Base-by-base conservation (phyloP, 2,797 vertebrate species). In the Melanotaenia pygmaea region DNA sequence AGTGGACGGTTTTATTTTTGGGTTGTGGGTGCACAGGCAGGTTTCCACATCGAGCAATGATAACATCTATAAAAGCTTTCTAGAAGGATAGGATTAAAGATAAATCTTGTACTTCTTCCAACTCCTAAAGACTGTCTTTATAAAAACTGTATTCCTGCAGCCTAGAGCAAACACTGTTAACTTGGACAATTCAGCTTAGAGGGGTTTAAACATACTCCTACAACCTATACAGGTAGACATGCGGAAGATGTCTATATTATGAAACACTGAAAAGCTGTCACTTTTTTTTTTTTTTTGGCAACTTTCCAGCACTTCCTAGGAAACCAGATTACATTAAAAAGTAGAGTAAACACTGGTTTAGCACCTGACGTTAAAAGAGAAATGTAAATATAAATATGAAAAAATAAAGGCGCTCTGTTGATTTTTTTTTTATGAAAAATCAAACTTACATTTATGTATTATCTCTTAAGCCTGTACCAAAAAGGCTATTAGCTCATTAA, bases 41-140 rank as follows among this genome's bases (percentile, higher is more conserved):
- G 62, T 76, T 73, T 81, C 79, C 69, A 76, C 65, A 74, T 3
- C 3, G 67, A 45, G 71, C 80, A 79, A 76, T 57, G 80, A 68
- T 73, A 24, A 74, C 71, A 74, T 76, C 47, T 22, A 22, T 22
- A 11, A 38, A 38, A 38, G 37, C 37, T 38, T 38, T 38, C 37
- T 38, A 12, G 37, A 38, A 13, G 11, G 37, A 38, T 38, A 12
- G 11, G 9, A 38, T 38, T 38, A 38, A 38, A 38, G 37, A 35
- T 35, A 35, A 43, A 43, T 1, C 47, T n/a, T 68, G 69, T 67
- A 51, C 68, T 77, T 69, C 63, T 26, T 63, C 53, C 57, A 63
- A 10, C 9, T 35, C 9, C 34, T 35, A 35, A 35, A 35, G 28
- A 68, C 66, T 22, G 16, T 69, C 64, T 72, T 45, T 22, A 56